Percentiles rank a stretch among this genome's conserved stretches.
phyloP scores from a whole-genome alignment of 2,113 vertebrate genomes.

The Tricholaema leucomelas region DNA sequence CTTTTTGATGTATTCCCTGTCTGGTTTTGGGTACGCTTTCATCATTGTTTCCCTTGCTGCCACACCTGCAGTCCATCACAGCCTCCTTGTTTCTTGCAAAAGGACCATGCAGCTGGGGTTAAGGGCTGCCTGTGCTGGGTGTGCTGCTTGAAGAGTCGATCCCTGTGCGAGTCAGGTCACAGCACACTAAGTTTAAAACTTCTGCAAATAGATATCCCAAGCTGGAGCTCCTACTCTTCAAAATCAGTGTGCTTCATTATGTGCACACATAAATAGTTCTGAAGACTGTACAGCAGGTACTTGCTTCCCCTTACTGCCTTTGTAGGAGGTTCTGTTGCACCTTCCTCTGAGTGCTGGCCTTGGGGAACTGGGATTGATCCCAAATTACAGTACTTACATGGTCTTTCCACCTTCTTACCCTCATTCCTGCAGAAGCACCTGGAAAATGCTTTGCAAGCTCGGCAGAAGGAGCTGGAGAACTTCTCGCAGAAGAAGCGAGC shows the following conservation, averaged over 20 bases:
- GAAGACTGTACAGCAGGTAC: neutral
- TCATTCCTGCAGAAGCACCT: conserved; percentile 73
- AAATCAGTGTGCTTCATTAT: neutral
- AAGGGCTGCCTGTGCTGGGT: neutral
- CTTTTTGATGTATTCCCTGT: neutral
- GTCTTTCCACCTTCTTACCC: neutral
- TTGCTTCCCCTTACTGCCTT: neutral
- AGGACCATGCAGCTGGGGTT: accelerated
- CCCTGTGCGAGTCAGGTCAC: neutral
- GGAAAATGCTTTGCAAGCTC: conserved; percentile 74
- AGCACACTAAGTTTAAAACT: neutral
- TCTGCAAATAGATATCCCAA: neutral
- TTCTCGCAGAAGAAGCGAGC: conserved; percentile 64
- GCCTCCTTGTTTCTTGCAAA: neutral
- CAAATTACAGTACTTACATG: neutral
- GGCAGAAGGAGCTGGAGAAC: conserved; percentile 66
- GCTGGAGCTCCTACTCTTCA: neutral
- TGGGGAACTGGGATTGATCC: neutral
- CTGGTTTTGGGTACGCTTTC: neutral
- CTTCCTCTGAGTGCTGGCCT: neutral
- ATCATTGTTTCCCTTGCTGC: neutral
- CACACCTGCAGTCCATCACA: neutral
- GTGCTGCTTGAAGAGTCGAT: neutral
- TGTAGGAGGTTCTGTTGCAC: neutral
- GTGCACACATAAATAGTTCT: neutral